Evolutionary conservation across 2,113 vertebrate genomes (phyloP).

Genomic region (Grammomys dolichurus): DNA sequence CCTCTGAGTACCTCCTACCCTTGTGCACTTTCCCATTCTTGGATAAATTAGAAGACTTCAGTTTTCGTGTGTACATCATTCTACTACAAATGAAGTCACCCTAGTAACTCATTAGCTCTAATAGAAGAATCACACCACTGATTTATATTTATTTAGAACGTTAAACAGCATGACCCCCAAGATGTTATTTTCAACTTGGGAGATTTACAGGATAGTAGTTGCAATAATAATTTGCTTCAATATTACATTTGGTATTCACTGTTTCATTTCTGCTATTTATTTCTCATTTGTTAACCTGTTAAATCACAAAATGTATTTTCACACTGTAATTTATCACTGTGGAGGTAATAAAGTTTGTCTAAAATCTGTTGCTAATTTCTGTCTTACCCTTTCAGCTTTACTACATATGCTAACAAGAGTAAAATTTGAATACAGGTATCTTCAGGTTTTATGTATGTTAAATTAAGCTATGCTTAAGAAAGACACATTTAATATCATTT

Average conservation of each 20-base stretch:
- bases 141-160: conserved; percentile 58
- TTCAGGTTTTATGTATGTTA: background rate
- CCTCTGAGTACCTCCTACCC: background rate
- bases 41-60: conserved; percentile 5
- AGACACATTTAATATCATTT: background rate
- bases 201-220: background rate
- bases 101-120: conserved; percentile 38
- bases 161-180: conserved; percentile 42
- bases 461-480: background rate
- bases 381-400: background rate
- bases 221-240: conserved; percentile 53
- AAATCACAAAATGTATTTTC: conserved; percentile 40
- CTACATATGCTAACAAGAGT: background rate
- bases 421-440: background rate
- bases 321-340: conserved; percentile 36
- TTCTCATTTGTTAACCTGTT: conserved; percentile 34
- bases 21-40: background rate
- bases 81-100: background rate
- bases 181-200: conserved; percentile 43
- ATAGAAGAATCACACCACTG: background rate
- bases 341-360: background rate
- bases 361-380: conserved; percentile 48
- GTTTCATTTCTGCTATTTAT: conserved; percentile 34
- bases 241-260: conserved; percentile 13
- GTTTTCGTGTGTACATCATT: background rate